Conservation (phyloP, 1,140 invertebrate genomes). For the Bombus terrestris region DNA sequence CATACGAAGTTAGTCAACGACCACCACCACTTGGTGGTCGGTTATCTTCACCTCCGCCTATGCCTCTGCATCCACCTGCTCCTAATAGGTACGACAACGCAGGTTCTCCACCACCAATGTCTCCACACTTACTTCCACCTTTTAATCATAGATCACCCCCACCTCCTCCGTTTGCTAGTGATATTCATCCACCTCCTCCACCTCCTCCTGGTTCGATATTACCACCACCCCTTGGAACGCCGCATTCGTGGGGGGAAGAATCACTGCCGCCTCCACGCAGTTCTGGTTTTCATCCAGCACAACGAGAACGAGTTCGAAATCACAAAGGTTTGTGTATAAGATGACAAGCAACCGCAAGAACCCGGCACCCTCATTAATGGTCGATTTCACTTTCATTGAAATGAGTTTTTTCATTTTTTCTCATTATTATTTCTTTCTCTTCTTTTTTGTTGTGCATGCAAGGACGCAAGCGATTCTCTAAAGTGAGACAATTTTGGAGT, state of each 20-base stretch:
- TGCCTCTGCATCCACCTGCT: conserved; percentile 58
- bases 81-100: conserved; percentile 68
- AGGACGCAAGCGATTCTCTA: conserved; percentile 83
- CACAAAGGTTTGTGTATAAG: conserved; percentile 79
- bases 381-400: conserved; percentile 24
- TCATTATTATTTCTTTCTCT: conserved; percentile 61
- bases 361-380: background rate
- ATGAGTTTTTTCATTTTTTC: background rate
- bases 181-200: conserved; percentile 67
- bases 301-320: conserved; percentile 75
- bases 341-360: conserved; percentile 31
- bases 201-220: conserved; percentile 65
- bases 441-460: conserved; percentile 76
- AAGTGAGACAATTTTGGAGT: conserved; percentile 83
- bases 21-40: conserved; percentile 85
- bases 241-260: conserved; percentile 75
- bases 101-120: conserved; percentile 71
- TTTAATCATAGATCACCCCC: conserved; percentile 71
- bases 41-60: conserved; percentile 86
- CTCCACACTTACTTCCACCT: conserved; percentile 67
- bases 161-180: conserved; percentile 68
- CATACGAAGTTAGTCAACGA: conserved; percentile 84
- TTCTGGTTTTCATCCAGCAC: conserved; percentile 73
- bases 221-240: conserved; percentile 65
- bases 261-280: conserved; percentile 70